Evolutionary conservation across 2,797 vertebrate genomes (phyloP), one percentile per base, ranked within the genome.

Genomic region (Cryptoblepharus egeriae): DNA sequence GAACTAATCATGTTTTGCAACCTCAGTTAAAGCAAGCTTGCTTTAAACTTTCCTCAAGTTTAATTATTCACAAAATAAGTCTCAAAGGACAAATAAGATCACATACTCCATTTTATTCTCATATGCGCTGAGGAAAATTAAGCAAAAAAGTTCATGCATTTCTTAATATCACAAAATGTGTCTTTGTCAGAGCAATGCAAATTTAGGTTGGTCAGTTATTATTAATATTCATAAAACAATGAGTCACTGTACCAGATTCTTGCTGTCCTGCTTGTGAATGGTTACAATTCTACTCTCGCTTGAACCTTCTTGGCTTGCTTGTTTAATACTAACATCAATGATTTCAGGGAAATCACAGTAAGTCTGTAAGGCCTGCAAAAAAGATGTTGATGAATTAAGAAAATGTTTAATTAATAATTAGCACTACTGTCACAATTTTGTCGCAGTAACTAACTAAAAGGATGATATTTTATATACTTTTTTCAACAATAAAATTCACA

Each of bases 311-410:
- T 97, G 97, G 82, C 93, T 97, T 39, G 97, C 96, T 95, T 99
- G 98, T 82, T 99, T 99, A 94, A 99, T 96, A 94, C 96, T 98
- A 94, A 99, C 96, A 95, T 99, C 98, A 84, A 99, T 99, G 90
- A 99, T 96, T 78, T 97, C 97, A 68, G 97, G 96, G 93, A 99
- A 99, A 95, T 99, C 98, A 92, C 98, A 99, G 92, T 98, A 99
- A 0, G 96, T 95, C 92, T 98, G 96, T 69, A 97, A 94, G 91
- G 97, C 97, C 98, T 98, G 90, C 24, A n/a, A 91, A 88, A 76
- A 71, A 60, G 72, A 90, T 73, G 88, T 73, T 45, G 28, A 7
- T 72, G 64, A 81, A n/a, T 87, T 73, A 68, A 30, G 32, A 30
- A 68, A 73, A 2, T 2, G 22, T 57, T 77, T 68, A 64, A 35